phyloP scores from a whole-genome alignment of 2,113 vertebrate genomes.

The Phyllostomus discolor region DNA sequence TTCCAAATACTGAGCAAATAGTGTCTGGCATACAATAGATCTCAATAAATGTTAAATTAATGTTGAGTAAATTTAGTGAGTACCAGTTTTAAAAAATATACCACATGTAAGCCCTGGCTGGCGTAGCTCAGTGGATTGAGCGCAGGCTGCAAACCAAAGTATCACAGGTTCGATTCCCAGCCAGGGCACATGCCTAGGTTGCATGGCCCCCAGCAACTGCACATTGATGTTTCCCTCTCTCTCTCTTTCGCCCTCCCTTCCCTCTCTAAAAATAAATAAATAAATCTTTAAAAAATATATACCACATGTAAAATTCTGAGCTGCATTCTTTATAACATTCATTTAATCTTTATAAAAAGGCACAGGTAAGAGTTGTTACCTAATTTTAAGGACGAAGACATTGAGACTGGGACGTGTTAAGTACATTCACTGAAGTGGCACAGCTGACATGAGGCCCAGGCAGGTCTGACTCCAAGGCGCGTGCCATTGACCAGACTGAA shows the following conservation, averaged over 20 bases:
- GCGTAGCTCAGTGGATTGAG: no score
- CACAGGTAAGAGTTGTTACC: background rate
- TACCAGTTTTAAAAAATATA: background rate
- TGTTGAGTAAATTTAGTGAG: background rate
- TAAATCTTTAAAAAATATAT: background rate
- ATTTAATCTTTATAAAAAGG: background rate
- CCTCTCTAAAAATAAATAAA: no score
- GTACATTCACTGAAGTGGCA: background rate
- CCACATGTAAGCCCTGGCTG: background rate
- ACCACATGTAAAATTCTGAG: background rate
- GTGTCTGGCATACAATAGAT: background rate
- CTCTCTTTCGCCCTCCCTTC: no score
- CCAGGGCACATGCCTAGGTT: no score
- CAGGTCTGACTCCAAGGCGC: background rate
- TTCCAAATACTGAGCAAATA: background rate
- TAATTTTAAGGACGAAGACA: background rate
- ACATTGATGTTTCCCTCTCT: no score
- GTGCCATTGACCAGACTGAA: accelerated
- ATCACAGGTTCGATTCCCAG: no score
- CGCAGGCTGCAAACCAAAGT: no score
- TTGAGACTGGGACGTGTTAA: background rate
- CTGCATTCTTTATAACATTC: background rate
- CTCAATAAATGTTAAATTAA: background rate
- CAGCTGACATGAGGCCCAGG: background rate
- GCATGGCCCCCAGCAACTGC: no score